phyloP scores from a whole-genome alignment of 2,797 vertebrate genomes.

The Tiaroga cobitis region DNA sequence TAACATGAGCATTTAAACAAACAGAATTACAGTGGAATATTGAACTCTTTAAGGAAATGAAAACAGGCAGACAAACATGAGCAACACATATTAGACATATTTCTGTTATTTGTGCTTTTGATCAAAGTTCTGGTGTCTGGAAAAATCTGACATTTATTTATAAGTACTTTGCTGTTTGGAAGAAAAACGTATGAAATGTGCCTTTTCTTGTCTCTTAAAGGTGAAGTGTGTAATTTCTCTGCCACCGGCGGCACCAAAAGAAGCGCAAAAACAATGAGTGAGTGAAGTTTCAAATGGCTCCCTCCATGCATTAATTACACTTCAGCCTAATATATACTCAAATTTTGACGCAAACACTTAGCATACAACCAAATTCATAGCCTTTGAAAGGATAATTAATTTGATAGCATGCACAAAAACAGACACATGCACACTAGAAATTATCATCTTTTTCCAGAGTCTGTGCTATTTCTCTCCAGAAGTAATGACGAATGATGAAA shows the following conservation, averaged over 20 bases:
- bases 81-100: constrained; percentile 7
- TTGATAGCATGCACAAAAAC: neutral
- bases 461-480: neutral
- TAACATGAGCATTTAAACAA: constrained; percentile 14
- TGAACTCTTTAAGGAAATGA: neutral
- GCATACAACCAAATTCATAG: neutral
- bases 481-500: too few species aligned
- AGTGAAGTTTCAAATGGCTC: neutral
- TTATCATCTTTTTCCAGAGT: neutral
- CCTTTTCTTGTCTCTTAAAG: constrained; percentile 29
- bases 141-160: neutral
- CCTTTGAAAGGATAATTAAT: neutral
- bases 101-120: constrained; percentile 17
- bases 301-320: neutral
- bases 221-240: neutral
- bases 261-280: neutral
- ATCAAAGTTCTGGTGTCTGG: constrained; percentile 17
- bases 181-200: neutral
- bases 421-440: too few species aligned
- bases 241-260: neutral
- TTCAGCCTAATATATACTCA: neutral
- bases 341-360: neutral
- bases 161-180: neutral
- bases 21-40: neutral
- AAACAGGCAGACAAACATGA: neutral